phyloP scores from a whole-genome alignment of 64 coral and sea anemone genomes.

The Montipora sp. region DNA sequence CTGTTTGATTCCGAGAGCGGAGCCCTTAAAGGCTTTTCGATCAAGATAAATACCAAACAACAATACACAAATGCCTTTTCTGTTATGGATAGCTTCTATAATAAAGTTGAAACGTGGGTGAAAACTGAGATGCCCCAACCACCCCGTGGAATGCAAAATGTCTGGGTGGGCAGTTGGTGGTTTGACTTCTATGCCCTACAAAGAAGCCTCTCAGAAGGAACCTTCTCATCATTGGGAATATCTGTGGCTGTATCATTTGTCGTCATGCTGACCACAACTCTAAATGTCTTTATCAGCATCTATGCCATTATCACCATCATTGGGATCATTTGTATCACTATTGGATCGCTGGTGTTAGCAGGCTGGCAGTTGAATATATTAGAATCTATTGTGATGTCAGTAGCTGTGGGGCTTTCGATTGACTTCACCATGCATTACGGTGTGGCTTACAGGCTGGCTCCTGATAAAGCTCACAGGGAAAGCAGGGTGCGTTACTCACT shows the following conservation, averaged over 20 bases:
- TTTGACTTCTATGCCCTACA: constrained; percentile 80
- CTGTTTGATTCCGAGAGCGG: constrained; percentile 46
- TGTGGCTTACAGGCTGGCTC: constrained; percentile 86
- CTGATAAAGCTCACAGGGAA: constrained; percentile 67
- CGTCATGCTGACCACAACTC: constrained; percentile 89
- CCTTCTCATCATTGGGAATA: constrained; percentile 82
- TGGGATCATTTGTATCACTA: constrained; percentile 84
- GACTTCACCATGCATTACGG: constrained; percentile 99
- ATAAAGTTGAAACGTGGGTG: constrained; percentile 66
- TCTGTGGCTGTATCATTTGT: constrained; percentile 85
- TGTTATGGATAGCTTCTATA: constrained; percentile 77
- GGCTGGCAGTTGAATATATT: constrained; percentile 97
- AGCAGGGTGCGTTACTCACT: constrained; percentile 81
- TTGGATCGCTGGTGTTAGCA: constrained; percentile 83
- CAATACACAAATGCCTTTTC: constrained; percentile 62
- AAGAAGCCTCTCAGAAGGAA: constrained; percentile 55
- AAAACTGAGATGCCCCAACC: constrained; percentile 46
- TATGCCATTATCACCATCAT: constrained; percentile 96
- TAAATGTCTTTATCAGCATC: constrained; percentile 93
- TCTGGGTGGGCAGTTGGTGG: constrained; percentile 57
- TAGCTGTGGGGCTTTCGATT: constrained; percentile 92
- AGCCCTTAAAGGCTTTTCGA: constrained; percentile 34
- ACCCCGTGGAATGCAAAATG: constrained; percentile 71
- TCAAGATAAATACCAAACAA: constrained; percentile 32
- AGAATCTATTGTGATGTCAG: constrained; percentile 97